Base-by-base conservation (phyloP, 2,888 invertebrate genomes). In the Meiosimyza decipiens region DNA sequence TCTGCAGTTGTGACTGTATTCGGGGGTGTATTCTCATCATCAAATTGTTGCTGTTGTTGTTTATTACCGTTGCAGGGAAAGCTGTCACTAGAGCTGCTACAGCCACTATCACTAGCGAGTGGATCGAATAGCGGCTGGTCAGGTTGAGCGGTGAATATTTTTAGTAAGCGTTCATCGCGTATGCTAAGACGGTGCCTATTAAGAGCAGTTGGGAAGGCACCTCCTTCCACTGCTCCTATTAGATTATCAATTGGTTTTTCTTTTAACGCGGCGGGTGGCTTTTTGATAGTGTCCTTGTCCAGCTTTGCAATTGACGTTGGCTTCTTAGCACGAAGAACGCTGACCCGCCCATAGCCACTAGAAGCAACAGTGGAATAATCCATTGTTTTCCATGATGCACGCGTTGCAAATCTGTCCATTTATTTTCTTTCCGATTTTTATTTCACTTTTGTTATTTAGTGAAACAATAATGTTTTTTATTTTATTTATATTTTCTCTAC, bases 401-500 rank as follows among this genome's bases (percentile, higher is more conserved):
- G 80, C 6, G 76, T 79, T 13, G 83, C 77, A 75, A 82, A 82
- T 54, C 81, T 82, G 78, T 84, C 84, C 84, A 84, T 84, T 68
- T 11, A 70, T 40, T 7, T 50, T 64, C 2, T n/a, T 7, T 47
- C 7, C 11, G n/a, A 28, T 49, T 49, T 15, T 1, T 63, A 11
- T 63, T 15, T 63, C 12, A 16, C 49, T 60, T 54, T 22, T 22
- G 12, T 66, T 66, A n/a, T 28, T 52, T n/a, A 49, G 5, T 47
- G 47, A 11, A 22, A 22, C 15, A n/a, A n/a, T 15, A 28, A 60
- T 60, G 22, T 13, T 13, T 59, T 22, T 6, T 9, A 7, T 7
- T 7, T 9, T 4, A 40, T 40, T 28, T 28, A 28, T 28, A 28
- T 28, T 28, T 22, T 22, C 22, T 28, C 28, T 22, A 3, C 28